phyloP scores from a whole-genome alignment of 92 coral and sea anemone species.

The Palythoa grandis region DNA sequence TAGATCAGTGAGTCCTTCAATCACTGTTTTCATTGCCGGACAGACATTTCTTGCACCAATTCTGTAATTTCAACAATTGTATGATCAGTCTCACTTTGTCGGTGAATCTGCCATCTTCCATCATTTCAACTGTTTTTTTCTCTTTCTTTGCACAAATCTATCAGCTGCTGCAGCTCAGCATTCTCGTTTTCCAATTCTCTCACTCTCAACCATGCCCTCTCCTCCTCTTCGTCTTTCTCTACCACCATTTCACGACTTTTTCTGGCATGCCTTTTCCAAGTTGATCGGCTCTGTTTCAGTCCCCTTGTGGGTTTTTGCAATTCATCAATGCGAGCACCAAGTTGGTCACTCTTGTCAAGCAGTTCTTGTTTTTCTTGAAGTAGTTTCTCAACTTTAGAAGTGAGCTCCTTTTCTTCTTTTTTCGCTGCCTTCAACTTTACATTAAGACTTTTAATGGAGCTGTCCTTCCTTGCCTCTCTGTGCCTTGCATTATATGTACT shows the following conservation, averaged over 20 bases:
- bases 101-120: neutral
- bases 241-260: constrained; percentile 22
- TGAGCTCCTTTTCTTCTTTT: constrained; percentile 12
- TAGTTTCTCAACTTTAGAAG: constrained; percentile 19
- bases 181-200: constrained; percentile 22
- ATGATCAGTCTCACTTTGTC: constrained; percentile 29
- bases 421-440: constrained; percentile 15
- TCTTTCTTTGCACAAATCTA: constrained; percentile 19
- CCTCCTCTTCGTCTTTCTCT: constrained; percentile 13
- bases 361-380: constrained; percentile 23
- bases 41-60: constrained; percentile 14
- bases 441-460: constrained; percentile 13
- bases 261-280: constrained; percentile 19
- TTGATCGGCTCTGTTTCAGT: constrained; percentile 20
- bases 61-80: constrained; percentile 14
- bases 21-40: constrained; percentile 26
- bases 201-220: constrained; percentile 32
- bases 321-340: constrained; percentile 17
- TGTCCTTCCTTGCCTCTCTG: constrained; percentile 10
- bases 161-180: constrained; percentile 29
- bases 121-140: constrained; percentile 17
- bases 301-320: constrained; percentile 22
- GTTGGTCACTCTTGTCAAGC: constrained; percentile 14
- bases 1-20: constrained; percentile 17
- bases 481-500: neutral